Evolutionary conservation across 2,797 vertebrate genomes (phyloP).

Genomic region (Mionectes olivaceus): DNA sequence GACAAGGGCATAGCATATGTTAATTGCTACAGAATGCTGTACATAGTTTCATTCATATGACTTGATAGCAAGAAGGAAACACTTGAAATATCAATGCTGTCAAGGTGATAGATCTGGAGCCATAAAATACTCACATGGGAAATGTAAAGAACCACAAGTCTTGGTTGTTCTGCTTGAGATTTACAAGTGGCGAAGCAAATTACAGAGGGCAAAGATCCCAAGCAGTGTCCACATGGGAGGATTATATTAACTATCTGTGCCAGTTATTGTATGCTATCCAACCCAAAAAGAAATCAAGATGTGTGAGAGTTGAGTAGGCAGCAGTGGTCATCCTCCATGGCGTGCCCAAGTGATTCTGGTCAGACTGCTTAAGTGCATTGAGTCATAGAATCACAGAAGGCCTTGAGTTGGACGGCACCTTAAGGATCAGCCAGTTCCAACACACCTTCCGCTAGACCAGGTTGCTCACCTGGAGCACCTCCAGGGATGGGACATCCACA

Average conservation of each 20-base stretch:
- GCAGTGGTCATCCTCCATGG: not conserved
- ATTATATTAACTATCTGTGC: not conserved
- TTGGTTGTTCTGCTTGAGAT: fast-evolving
- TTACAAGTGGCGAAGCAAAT: not conserved
- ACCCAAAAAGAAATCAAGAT: not conserved
- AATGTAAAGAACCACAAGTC: not conserved
- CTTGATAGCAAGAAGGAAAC: not conserved
- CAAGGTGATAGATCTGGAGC: not conserved
- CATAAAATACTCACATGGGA: not conserved
- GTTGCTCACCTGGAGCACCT: not conserved
- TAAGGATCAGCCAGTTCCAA: not conserved
- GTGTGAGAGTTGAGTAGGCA: not conserved
- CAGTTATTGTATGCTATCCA: not conserved
- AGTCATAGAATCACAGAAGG: not conserved
- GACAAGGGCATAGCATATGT: not conserved
- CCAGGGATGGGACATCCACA: not conserved
- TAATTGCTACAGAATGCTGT: not conserved
- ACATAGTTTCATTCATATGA: not conserved
- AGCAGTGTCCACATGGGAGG: not conserved
- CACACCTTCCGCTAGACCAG: not conserved
- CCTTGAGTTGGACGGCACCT: not conserved
- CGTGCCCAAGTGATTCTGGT: fast-evolving
- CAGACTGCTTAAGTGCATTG: not conserved
- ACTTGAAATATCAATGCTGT: not conserved
- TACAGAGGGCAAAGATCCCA: not conserved